phyloP scores from a whole-genome alignment of 37 sponge, comb jelly and placozoan genomes.

The Ephydatia muelleri region DNA sequence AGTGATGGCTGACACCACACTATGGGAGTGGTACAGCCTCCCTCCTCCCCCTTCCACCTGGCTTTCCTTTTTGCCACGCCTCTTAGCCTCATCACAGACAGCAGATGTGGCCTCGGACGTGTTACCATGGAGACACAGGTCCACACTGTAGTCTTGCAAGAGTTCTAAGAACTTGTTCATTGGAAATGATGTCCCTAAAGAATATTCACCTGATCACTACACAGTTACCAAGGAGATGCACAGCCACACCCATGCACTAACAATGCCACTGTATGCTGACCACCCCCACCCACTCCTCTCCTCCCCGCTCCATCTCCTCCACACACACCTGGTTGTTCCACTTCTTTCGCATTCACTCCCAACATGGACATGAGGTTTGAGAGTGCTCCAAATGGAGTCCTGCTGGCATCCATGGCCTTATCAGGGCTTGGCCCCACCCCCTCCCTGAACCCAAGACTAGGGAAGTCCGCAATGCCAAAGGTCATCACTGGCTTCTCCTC shows the following conservation, averaged over 20 bases:
- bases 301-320: background rate
- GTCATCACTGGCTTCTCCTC: slow-evolving; percentile 71
- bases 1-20: slow-evolving; percentile 59
- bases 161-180: slow-evolving; percentile 30
- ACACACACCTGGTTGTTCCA: too few relatives aligned
- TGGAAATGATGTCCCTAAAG: background rate
- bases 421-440: background rate
- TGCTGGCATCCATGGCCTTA: background rate
- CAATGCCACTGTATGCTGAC: background rate
- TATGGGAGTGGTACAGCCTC: slow-evolving; percentile 59
- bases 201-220: background rate
- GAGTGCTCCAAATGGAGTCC: slow-evolving; percentile 21
- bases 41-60: background rate
- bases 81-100: background rate
- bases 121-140: slow-evolving; percentile 35
- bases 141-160: slow-evolving; percentile 59
- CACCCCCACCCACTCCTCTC: background rate
- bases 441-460: slow-evolving; percentile 62
- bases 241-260: background rate
- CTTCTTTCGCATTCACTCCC: too few relatives aligned
- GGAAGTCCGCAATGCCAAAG: slow-evolving; percentile 60
- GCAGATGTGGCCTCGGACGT: background rate
- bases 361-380: slow-evolving; percentile 9
- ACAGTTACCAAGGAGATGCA: background rate
- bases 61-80: background rate